Conservation (phyloP, 2,113 vertebrate species). For the Chionis minor region DNA sequence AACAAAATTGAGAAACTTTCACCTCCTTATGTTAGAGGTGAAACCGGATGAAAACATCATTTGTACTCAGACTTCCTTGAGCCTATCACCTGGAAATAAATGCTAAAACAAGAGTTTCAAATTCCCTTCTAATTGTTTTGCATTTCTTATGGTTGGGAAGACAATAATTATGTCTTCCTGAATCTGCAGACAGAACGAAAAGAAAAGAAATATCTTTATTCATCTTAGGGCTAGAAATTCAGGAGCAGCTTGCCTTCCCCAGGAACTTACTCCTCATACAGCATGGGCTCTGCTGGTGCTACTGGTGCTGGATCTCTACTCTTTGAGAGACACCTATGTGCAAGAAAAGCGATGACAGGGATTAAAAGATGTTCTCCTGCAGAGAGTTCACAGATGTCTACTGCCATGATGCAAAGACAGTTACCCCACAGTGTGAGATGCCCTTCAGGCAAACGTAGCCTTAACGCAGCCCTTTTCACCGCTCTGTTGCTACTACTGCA, state of each 20-base stretch:
- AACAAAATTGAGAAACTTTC: not conserved
- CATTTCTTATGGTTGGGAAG: not conserved
- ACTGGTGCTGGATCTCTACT: not conserved
- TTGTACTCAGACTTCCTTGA: not conserved
- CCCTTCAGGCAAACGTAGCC: not conserved
- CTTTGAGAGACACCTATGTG: not conserved
- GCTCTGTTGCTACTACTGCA: not conserved
- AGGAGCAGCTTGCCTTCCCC: not conserved
- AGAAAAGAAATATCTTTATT: not conserved
- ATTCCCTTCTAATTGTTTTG: not conserved
- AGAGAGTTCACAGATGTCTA: not conserved
- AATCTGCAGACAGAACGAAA: not conserved
- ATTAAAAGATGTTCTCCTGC: not conserved
- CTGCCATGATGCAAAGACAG: not conserved
- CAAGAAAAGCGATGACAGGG: not conserved
- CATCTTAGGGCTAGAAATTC: not conserved
- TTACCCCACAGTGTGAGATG: not conserved
- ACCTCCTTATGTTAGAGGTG: not conserved
- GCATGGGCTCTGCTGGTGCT: accelerated
- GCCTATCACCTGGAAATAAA: not conserved
- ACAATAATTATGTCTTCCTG: not conserved
- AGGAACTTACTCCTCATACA: not conserved
- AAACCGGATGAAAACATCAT: not conserved
- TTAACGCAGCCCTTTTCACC: not conserved
- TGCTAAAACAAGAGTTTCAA: not conserved